phyloP scores from a whole-genome alignment of 2,888 invertebrate genomes.

The Cerceris ruficornis region DNA sequence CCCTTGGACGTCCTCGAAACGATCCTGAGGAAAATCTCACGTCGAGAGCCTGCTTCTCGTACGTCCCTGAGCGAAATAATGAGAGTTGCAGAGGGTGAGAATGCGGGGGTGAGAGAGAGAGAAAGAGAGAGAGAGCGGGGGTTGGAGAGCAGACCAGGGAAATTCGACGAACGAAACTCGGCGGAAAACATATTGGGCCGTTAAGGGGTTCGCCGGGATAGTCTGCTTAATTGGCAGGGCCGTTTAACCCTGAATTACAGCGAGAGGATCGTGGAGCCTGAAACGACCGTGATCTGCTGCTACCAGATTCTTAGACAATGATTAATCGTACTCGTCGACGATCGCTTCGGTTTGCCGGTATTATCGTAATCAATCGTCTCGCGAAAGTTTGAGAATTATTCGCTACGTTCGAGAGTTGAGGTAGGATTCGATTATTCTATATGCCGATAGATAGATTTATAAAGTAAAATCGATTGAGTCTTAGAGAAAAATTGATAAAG shows the following conservation, averaged over 20 bases:
- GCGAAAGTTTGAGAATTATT: not conserved
- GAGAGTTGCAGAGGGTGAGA: slow-evolving; percentile 18
- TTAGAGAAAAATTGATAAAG: not conserved
- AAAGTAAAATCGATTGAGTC: not conserved
- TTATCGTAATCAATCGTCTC: not conserved
- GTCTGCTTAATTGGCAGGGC: slow-evolving; percentile 76
- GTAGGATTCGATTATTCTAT: too few species aligned
- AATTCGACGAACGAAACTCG: slow-evolving; percentile 58
- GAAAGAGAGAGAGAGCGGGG: slow-evolving; percentile 1
- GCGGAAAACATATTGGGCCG: slow-evolving; percentile 78
- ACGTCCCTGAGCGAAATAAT: slow-evolving; percentile 61
- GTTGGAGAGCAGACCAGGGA: slow-evolving; percentile 22
- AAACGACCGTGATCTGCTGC: slow-evolving; percentile 46
- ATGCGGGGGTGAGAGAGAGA: not conserved
- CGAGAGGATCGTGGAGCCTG: slow-evolving; percentile 29
- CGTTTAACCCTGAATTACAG: slow-evolving; percentile 69
- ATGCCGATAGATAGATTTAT: too few species aligned
- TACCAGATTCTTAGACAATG: slow-evolving; percentile 61
- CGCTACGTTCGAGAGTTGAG: too few species aligned
- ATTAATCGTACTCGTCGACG: slow-evolving; percentile 56
- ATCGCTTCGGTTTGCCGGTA: slow-evolving; percentile 5
- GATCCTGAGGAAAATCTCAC: slow-evolving; percentile 71
- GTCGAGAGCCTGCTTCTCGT: slow-evolving; percentile 18
- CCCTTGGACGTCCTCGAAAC: slow-evolving; percentile 18
- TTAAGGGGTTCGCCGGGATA: slow-evolving; percentile 73